Evolutionary conservation across 37 sponge, comb jelly and placozoan species (phyloP).

Genomic region (Chondrosia reniformis): DNA sequence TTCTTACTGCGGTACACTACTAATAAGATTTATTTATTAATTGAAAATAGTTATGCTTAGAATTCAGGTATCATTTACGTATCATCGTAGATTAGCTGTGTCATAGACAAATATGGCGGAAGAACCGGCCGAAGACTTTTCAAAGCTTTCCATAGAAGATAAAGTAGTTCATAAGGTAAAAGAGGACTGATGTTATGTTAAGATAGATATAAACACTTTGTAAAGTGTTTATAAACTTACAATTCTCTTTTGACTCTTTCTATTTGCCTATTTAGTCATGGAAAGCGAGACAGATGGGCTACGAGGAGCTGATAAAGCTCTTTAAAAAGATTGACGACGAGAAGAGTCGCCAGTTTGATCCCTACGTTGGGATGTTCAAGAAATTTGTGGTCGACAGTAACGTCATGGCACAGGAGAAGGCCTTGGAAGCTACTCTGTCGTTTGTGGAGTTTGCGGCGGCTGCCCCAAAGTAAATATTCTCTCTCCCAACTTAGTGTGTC

Average conservation of each 20-base stretch:
- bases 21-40: too few species aligned
- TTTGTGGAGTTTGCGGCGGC: slow-evolving; percentile 77
- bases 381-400: slow-evolving; percentile 88
- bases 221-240: too few species aligned
- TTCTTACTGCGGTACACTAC: too few species aligned
- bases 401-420: slow-evolving; percentile 92
- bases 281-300: slow-evolving; percentile 85
- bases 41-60: too few species aligned
- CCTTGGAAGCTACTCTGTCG: slow-evolving; percentile 76
- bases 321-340: slow-evolving; percentile 78
- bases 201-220: too few species aligned
- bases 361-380: slow-evolving; percentile 71
- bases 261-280: slow-evolving; percentile 56
- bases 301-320: slow-evolving; percentile 80
- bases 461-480: slow-evolving; percentile 76
- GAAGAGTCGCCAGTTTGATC: slow-evolving; percentile 68
- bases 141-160: slow-evolving; percentile 68
- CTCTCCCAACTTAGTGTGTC: too few species aligned
- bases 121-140: slow-evolving; percentile 54
- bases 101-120: slow-evolving; percentile 49
- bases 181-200: too few species aligned
- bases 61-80: too few species aligned
- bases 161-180: slow-evolving; percentile 75
- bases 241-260: not conserved
- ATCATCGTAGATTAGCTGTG: too few species aligned